Evolutionary conservation across 2,888 invertebrate genomes (phyloP), one percentile per base, ranked within the genome.

Genomic region (Dicycla oo): DNA sequence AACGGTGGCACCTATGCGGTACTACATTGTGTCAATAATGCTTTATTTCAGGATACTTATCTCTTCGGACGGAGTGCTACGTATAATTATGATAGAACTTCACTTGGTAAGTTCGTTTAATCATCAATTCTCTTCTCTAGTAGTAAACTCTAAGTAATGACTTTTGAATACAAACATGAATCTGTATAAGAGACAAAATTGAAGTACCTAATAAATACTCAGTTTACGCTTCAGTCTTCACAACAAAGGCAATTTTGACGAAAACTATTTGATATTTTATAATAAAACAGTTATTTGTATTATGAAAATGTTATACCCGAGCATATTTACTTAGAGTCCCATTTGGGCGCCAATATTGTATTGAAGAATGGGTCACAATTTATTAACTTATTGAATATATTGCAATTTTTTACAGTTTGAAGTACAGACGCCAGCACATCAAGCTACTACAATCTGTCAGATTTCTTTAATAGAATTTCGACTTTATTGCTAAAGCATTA

Each of bases 311-410:
- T 45, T 45, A 40, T 38, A n/a, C 7, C 7, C 11, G 1, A 40
- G 18, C 13, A 30, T 53, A 58, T 74, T 74, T 23, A 74, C 23
- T 65, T 15, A 13, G 3, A 8, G 54, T 69, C 75, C 61, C 49
- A 45, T 20, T 70, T 76, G 76, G 40, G 57, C 57, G 70, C 70
- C 75, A 76, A 53, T 76, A 76, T 76, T 47, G 23, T 47, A 47
- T 69, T 47, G 54, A 69, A 58, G 20, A 47, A 53, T 58, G 70
- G 40, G 18, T 70, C 1, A 1, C 26, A 53, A 62, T 51, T 45
- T 75, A 56, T 56, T 30, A 18, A 26, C 43, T n/a, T 51, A 53
- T 47, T 47, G n/a, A 53, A 74, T 54, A 34, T 60, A 68, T 75
- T 43, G n/a, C 30, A 53, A 20, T 43, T 51, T 57, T 56, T 51